These are phyloP conservation scores for Onthophagus sagittarius DNA, from an alignment of 2,888 invertebrate species.

Conservation along the genomic window DNA sequence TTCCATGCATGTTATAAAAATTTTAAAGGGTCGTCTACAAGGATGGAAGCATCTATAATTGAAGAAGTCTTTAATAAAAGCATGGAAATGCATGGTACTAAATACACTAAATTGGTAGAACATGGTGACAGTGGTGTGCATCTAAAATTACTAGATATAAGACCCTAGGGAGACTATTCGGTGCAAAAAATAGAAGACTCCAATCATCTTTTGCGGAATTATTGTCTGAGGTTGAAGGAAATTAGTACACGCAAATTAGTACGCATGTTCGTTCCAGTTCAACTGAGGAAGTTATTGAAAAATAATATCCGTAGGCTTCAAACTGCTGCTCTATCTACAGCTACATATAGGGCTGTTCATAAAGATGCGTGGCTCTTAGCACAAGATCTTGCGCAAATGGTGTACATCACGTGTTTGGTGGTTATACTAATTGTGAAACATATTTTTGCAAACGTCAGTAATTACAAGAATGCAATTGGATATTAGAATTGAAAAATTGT, in stretches of 20 bases:
- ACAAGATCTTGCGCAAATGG: background rate
- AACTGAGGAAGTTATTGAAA: background rate
- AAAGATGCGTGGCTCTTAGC: background rate
- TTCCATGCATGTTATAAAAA: constrained; percentile 22
- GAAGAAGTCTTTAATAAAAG: constrained; percentile 27
- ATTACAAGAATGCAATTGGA: constrained; percentile 2
- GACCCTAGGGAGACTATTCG: constrained; percentile 14
- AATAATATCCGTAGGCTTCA: background rate
- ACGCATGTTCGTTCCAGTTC: background rate
- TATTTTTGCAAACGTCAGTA: background rate
- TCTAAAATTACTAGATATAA: constrained; percentile 16
- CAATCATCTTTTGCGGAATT: constrained; percentile 20
- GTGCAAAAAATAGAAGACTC: constrained; percentile 21
- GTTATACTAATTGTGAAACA: background rate
- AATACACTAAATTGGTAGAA: constrained; percentile 19
- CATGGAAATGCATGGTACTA: constrained; percentile 22
- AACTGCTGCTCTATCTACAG: background rate
- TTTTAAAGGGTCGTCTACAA: constrained; percentile 16
- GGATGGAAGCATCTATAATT: constrained; percentile 22
- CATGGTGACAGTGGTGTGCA: constrained; percentile 22
- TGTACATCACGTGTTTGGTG: background rate
- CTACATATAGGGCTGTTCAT: too few relatives aligned
- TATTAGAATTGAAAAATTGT: constrained; percentile 17
- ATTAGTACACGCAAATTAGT: background rate
- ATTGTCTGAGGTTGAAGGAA: background rate